Conservation (phyloP, 2,113 vertebrate genomes). For the Neolamprologus tretocephalus region DNA sequence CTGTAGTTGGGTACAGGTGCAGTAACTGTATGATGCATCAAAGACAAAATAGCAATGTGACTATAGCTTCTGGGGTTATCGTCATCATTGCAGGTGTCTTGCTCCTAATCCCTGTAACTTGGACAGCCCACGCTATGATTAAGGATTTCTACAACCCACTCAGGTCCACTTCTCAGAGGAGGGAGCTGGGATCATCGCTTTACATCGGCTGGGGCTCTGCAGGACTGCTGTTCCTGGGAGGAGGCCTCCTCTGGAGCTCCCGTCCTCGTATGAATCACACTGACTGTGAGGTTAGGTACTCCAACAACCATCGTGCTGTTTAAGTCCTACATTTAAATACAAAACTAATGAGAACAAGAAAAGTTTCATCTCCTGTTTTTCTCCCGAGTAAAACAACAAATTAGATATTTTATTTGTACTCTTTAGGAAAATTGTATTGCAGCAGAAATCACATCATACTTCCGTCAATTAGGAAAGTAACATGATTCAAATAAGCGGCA, state of each 20-base stretch:
- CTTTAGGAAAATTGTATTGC: background rate
- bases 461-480: background rate
- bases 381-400: background rate
- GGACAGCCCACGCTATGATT: constrained; percentile 74
- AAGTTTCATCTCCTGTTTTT: background rate
- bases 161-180: constrained; percentile 64
- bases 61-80: constrained; percentile 40
- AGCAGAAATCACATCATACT: background rate
- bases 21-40: constrained; percentile 59
- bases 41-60: constrained; percentile 52
- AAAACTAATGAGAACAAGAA: background rate
- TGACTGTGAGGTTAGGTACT: constrained; percentile 51
- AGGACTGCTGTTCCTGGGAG: constrained; percentile 72
- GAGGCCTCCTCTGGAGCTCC: constrained; percentile 73
- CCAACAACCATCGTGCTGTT: constrained; percentile 11
- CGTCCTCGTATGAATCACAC: constrained; percentile 46
- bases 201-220: constrained; percentile 76
- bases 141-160: constrained; percentile 79
- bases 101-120: constrained; percentile 78
- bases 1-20: constrained; percentile 57
- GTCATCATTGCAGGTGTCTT: constrained; percentile 64
- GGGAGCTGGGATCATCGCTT: constrained; percentile 79
- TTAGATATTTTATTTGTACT: background rate
- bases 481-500: background rate
- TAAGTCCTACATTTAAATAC: constrained; percentile 38